Percentiles rank a stretch among this genome's conserved stretches.
Conservation (phyloP, 2,113 vertebrate species). For the Macquaria ambigua region DNA sequence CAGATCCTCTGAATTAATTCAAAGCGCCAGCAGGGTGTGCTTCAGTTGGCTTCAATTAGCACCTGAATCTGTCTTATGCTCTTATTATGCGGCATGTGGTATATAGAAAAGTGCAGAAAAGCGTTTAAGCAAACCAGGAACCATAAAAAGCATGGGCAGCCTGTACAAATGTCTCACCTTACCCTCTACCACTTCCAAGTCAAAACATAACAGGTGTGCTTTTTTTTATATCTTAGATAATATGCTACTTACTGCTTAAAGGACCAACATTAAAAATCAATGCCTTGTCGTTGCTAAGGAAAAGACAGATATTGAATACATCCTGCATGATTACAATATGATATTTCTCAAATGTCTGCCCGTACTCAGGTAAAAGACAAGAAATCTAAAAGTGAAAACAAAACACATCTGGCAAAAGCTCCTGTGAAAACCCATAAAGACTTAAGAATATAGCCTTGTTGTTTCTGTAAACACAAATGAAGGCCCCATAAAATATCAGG, state of each 20-base stretch:
- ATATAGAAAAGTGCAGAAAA: not conserved
- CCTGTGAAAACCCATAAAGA: conserved; percentile 75
- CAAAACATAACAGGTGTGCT: conserved; percentile 49
- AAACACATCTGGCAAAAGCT: conserved; percentile 71
- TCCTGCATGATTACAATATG: not conserved
- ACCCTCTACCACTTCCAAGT: conserved; percentile 26
- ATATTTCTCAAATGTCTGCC: conserved; percentile 10
- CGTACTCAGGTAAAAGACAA: conserved; percentile 30
- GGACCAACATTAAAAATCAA: not conserved
- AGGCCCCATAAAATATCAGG: conserved; percentile 81
- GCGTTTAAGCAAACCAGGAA: conserved; percentile 31
- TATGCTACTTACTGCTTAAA: conserved; percentile 13
- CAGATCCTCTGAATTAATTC: not conserved
- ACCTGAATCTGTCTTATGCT: conserved; percentile 30
- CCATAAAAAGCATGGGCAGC: conserved; percentile 42
- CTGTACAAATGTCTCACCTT: conserved; percentile 35
- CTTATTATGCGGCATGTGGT: conserved; percentile 7
- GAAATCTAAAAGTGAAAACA: conserved; percentile 68
- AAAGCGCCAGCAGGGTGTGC: not conserved
- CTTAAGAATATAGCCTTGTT: conserved; percentile 76
- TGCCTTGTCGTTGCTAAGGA: not conserved
- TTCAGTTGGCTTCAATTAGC: not conserved
- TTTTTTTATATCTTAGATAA: conserved; percentile 35
- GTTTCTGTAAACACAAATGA: conserved; percentile 83
- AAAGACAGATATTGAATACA: conserved; percentile 5